phyloP scores from a whole-genome alignment of 2,888 invertebrate species.

The Lysandra bellargus region DNA sequence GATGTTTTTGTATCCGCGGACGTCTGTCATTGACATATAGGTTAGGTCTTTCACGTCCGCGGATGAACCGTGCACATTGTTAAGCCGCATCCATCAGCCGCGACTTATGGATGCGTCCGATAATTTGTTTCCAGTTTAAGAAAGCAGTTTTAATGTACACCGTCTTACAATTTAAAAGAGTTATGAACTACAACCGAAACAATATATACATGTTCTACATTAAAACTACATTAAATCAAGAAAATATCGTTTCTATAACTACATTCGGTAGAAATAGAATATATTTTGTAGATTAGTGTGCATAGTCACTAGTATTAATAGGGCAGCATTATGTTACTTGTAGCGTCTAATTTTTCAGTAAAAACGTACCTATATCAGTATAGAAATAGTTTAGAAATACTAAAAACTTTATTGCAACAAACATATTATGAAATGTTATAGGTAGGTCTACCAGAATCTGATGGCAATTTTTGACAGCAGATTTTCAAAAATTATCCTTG shows the following conservation, averaged over 20 bases:
- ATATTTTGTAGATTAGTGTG: constrained; percentile 9
- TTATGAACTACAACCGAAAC: constrained; percentile 17
- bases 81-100: too few relatives aligned
- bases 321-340: constrained; percentile 19
- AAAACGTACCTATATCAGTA: background rate
- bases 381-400: background rate
- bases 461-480: too few relatives aligned
- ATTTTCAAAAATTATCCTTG: too few relatives aligned
- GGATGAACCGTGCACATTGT: too few relatives aligned
- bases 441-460: too few relatives aligned
- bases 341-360: constrained; percentile 12
- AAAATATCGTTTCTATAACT: constrained; percentile 16
- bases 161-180: background rate
- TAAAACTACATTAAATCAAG: constrained; percentile 4
- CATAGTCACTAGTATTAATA: constrained; percentile 11
- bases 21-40: too few relatives aligned
- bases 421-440: too few relatives aligned
- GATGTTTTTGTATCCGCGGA: too few relatives aligned
- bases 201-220: constrained; percentile 24
- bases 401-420: background rate
- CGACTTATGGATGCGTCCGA: too few relatives aligned
- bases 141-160: background rate
- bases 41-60: too few relatives aligned
- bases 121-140: too few relatives aligned
- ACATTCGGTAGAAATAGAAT: background rate